Base-by-base conservation (phyloP, 23 tunicate species). In the Ciona savignyi region DNA sequence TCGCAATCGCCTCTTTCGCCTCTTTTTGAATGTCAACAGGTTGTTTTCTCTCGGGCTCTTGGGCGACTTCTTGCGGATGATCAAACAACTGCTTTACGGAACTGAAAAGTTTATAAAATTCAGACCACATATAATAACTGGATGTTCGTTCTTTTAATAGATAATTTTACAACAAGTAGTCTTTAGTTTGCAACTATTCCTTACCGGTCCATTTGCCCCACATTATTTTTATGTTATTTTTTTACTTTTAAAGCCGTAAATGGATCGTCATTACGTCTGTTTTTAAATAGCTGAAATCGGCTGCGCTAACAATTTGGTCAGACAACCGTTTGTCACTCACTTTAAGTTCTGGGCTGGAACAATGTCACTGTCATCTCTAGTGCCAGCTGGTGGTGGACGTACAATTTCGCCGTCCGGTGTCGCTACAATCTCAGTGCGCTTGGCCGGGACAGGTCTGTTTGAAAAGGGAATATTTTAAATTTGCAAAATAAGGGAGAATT, bases 301-400 rank as follows among this genome's bases (percentile, higher is more conserved):
- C n/a, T n/a, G n/a, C n/a, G n/a, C 20, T 49, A 49, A 49, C 15
- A 49, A 49, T 49, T n/a, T n/a, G n/a, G n/a, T n/a, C n/a, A n/a
- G n/a, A n/a, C n/a, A n/a, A n/a, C n/a, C n/a, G n/a, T n/a, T n/a
- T 22, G 32, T 19, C 21, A 65, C 79, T 63, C 60, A 86, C 94
- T 48, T 26, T 24, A 87, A 22, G 73, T 88, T 75, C 26, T 72
- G 23, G 4, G 83, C 74, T 27, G 85, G 80, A 20, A 87, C 73
- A 51, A 91, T 70, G n/a, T 84, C 91, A 32, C 51, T 51, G 65
- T 87, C 86, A 23, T 86, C 97, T 67, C 79, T 75, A 33, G 97
- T 90, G 35, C 97, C 97, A 25, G 97, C 97, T 27, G 97, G 97
- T 33, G 78, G 81, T 6, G 97, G 97, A 33, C 97, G 97, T 31